These are phyloP conservation scores for Leptonema lineaticorne DNA, from an alignment of 1,140 invertebrate genomes.

Conservation along the genomic window DNA sequence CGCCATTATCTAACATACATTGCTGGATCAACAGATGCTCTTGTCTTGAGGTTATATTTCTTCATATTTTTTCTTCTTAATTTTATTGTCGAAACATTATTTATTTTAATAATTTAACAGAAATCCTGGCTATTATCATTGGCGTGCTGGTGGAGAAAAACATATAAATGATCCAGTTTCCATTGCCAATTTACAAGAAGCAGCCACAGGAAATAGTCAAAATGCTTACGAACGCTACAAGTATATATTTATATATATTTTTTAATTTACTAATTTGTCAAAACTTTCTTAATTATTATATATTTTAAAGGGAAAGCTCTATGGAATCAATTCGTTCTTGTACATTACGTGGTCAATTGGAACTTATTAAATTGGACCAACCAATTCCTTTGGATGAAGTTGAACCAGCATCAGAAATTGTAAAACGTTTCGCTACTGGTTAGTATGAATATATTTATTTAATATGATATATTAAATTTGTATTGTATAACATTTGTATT, in stretches of 20 bases:
- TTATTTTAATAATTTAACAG: conserved; percentile 48
- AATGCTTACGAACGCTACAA: conserved; percentile 81
- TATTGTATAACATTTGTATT: neutral
- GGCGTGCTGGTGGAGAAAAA: conserved; percentile 95
- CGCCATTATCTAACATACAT: conserved; percentile 81
- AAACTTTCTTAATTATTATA: neutral
- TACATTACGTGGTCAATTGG: conserved; percentile 90
- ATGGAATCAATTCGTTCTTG: conserved; percentile 85
- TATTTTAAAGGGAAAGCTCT: conserved; percentile 67
- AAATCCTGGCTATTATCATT: conserved; percentile 95
- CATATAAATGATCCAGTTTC: conserved; percentile 96
- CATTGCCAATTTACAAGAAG: conserved; percentile 91
- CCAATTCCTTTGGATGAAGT: conserved; percentile 85
- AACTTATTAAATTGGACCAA: conserved; percentile 75
- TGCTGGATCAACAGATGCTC: conserved; percentile 67
- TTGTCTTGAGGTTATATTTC: conserved; percentile 65
- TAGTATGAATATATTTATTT: neutral
- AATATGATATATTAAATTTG: neutral
- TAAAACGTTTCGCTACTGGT: conserved; percentile 77
- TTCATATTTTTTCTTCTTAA: neutral
- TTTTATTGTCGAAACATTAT: neutral
- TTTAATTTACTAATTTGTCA: conserved; percentile 5
- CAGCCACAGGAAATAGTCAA: conserved; percentile 77
- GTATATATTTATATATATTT: conserved; percentile 41
- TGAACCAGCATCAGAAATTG: conserved; percentile 90